A percentile compares a stretch with the other conserved stretches of the same genome.
These are phyloP conservation scores for Lasioglossum morio DNA, from an alignment of 2,888 invertebrate genomes.

Conservation along the genomic window DNA sequence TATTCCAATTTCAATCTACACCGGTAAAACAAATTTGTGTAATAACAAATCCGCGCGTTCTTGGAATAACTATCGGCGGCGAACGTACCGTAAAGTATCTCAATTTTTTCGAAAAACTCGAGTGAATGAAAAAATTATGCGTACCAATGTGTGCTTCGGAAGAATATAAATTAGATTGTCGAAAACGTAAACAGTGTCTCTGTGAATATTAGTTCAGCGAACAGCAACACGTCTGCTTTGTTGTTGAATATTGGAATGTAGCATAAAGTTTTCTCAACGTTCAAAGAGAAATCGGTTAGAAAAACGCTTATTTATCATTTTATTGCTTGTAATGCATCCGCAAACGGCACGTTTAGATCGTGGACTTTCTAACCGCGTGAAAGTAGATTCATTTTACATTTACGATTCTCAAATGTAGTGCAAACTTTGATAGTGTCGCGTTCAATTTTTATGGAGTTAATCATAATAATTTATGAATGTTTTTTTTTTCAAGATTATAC, in stretches of 20 bases:
- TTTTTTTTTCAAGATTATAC: slow-evolving; percentile 49
- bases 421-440: not conserved
- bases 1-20: not conserved
- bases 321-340: not conserved
- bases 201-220: slow-evolving; percentile 5
- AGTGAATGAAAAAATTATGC: not conserved
- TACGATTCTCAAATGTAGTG: not conserved
- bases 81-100: not conserved
- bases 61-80: not conserved
- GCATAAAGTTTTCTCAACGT: not conserved
- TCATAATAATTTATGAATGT: not conserved
- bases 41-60: not conserved
- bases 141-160: not conserved
- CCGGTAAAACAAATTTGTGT: not conserved
- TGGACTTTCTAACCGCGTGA: slow-evolving; percentile 21
- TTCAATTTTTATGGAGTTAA: not conserved
- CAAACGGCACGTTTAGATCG: not conserved
- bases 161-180: not conserved
- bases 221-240: not conserved
- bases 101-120: not conserved
- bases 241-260: not conserved
- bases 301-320: slow-evolving; percentile 15
- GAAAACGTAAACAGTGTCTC: not conserved
- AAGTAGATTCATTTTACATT: slow-evolving; percentile 15
- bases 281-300: slow-evolving; percentile 20